Conservation (phyloP, 2,113 vertebrate genomes). For the Trochalopteron elliotii region DNA sequence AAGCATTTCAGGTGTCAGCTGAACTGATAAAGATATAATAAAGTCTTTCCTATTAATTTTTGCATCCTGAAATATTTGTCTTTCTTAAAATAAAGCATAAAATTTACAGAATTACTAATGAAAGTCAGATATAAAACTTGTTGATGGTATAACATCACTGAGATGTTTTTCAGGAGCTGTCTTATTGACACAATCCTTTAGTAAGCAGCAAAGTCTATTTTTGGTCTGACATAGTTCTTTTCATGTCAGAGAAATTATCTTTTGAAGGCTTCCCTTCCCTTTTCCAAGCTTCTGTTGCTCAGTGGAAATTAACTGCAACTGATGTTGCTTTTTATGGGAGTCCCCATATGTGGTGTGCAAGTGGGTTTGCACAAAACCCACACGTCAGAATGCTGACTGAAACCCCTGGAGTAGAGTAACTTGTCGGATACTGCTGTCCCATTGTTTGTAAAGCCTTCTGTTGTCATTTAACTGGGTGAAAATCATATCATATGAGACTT, state of each 20-base stretch:
- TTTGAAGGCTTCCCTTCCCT: not conserved
- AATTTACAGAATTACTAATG: not conserved
- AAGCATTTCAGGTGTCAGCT: not conserved
- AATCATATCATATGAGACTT: not conserved
- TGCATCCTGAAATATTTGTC: not conserved
- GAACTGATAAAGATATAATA: not conserved
- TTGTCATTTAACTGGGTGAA: not conserved
- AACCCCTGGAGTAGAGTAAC: not conserved
- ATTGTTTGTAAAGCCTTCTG: not conserved
- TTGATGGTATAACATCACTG: not conserved
- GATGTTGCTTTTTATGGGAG: not conserved
- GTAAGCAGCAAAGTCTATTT: not conserved
- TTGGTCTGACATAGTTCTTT: not conserved
- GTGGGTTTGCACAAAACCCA: not conserved
- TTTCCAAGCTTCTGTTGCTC: not conserved
- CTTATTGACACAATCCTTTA: not conserved
- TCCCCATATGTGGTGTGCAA: not conserved
- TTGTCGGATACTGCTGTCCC: not conserved
- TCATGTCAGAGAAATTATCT: not conserved
- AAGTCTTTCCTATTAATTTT: not conserved
- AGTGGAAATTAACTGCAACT: not conserved
- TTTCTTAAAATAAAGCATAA: not conserved
- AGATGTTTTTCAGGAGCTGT: not conserved
- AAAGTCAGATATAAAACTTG: not conserved
- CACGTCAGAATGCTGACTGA: rapidly evolving